Percentiles rank a stretch among this genome's conserved stretches.
Conservation (phyloP, 2,113 vertebrate genomes). For the Anseranas semipalmata region DNA sequence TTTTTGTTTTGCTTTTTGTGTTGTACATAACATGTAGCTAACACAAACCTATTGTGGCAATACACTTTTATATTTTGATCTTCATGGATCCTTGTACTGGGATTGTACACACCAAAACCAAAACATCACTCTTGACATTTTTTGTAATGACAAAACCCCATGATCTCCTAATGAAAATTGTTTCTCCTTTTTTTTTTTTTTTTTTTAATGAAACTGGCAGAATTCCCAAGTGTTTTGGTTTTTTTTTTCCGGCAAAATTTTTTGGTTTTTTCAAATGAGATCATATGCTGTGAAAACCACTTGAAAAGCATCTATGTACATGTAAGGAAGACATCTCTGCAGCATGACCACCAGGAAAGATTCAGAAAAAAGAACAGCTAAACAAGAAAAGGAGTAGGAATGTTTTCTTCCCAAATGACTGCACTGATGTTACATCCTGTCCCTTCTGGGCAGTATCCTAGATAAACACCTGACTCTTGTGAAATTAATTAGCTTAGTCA, state of each 20-base stretch:
- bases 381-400: neutral
- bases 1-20: neutral
- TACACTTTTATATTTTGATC: neutral
- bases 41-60: neutral
- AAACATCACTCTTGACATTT: neutral
- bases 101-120: neutral
- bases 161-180: neutral
- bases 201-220: too few relatives aligned
- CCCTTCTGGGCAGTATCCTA: neutral
- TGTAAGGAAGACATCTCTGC: neutral
- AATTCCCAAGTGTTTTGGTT: neutral
- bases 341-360: neutral
- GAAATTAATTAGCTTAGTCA: neutral
- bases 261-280: neutral
- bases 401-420: neutral
- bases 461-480: neutral
- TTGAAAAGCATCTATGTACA: neutral
- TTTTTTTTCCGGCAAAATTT: neutral
- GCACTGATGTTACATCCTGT: neutral
- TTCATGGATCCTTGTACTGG: neutral
- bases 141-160: neutral
- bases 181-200: neutral
- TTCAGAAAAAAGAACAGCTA: neutral
- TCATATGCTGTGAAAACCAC: neutral
- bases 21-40: neutral